phyloP scores from a whole-genome alignment of 23 tunicate genomes.

The Ascidia mentula region DNA sequence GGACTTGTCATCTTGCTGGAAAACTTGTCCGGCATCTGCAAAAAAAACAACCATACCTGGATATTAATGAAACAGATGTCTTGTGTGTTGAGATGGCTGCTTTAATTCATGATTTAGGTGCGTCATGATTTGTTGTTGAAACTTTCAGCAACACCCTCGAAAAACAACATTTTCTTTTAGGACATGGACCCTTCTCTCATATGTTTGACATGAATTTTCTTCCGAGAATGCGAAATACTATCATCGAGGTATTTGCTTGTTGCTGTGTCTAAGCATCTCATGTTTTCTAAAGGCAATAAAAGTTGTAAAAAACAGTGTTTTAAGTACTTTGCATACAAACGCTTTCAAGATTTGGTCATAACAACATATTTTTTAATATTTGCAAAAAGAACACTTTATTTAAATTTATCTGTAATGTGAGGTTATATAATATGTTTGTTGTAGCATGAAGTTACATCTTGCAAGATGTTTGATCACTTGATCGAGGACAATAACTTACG shows the following conservation, averaged over 20 bases:
- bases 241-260: too few relatives aligned
- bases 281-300: too few relatives aligned
- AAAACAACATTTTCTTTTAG: conserved; percentile 30
- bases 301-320: too few relatives aligned
- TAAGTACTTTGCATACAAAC: too few relatives aligned
- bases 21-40: conserved; percentile 44
- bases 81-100: conserved; percentile 85
- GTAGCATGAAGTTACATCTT: conserved; percentile 67
- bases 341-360: neutral
- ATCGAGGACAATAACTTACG: conserved; percentile 37
- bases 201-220: conserved; percentile 72
- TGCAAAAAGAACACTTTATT: neutral
- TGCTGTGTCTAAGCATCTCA: too few relatives aligned
- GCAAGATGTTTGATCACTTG: conserved; percentile 49
- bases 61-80: conserved; percentile 42
- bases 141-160: too few relatives aligned
- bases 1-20: conserved; percentile 77
- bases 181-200: conserved; percentile 96
- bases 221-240: conserved; percentile 18
- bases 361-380: neutral
- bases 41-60: conserved; percentile 34
- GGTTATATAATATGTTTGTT: neutral
- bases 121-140: neutral
- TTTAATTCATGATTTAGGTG: conserved; percentile 81
- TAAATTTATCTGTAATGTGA: neutral